Percentiles rank a stretch among this genome's conserved stretches.
Evolutionary conservation across 2,888 invertebrate species (phyloP).

Genomic region (Nineta flava): DNA sequence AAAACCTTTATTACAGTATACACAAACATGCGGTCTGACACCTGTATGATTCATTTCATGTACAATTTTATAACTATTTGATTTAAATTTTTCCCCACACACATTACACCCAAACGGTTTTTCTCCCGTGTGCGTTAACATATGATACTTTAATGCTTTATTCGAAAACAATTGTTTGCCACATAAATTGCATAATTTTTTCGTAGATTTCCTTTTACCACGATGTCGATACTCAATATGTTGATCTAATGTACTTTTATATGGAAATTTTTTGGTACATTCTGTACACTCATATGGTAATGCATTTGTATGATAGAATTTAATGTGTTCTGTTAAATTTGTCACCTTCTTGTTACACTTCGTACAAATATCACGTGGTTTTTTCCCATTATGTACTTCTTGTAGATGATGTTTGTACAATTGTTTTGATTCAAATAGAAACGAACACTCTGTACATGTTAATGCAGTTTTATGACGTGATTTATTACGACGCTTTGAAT

Average conservation of each 20-base stretch:
- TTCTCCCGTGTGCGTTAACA: slow-evolving; percentile 27
- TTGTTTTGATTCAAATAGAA: not conserved
- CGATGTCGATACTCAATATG: not conserved
- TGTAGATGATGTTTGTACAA: not conserved
- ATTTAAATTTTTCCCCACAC: slow-evolving; percentile 25
- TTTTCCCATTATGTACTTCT: not conserved
- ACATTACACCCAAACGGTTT: slow-evolving; percentile 27
- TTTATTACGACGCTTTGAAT: not conserved
- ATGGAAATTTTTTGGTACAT: not conserved
- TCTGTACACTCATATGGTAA: not conserved
- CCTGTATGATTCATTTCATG: not conserved
- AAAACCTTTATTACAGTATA: not conserved
- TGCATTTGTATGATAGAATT: not conserved
- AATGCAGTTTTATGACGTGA: not conserved
- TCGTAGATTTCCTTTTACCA: not conserved
- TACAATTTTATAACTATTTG: not conserved
- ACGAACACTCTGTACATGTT: not conserved
- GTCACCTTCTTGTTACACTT: not conserved
- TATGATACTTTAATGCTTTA: slow-evolving; percentile 22
- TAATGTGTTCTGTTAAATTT: not conserved
- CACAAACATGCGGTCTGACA: not conserved
- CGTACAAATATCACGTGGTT: not conserved
- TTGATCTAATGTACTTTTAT: not conserved
- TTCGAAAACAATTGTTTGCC: not conserved
- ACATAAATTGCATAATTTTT: not conserved